These are phyloP conservation scores for Pemphigus obesinymphae DNA, from an alignment of 1,140 invertebrate species.

Conservation along the genomic window DNA sequence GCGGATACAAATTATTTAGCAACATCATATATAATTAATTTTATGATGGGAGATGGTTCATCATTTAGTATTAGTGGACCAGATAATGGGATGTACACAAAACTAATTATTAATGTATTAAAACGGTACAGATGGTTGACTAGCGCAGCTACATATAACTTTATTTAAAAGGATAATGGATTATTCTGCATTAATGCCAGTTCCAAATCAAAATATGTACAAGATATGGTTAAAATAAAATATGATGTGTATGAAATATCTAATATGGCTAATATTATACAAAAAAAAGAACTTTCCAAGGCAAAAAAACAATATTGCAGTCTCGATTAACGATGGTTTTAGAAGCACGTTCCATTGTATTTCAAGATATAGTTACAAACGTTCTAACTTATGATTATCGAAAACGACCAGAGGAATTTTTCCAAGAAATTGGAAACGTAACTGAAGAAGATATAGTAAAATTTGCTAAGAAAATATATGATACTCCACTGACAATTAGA, in stretches of 20 bases:
- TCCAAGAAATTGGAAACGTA: slow-evolving; percentile 85
- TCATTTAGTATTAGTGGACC: slow-evolving; percentile 99
- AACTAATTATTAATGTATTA: slow-evolving; percentile 93
- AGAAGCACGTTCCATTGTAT: slow-evolving; percentile 94
- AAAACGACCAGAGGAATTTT: slow-evolving; percentile 83
- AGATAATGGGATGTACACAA: slow-evolving; percentile 99
- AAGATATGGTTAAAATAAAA: slow-evolving; percentile 79
- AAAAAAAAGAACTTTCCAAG: slow-evolving; percentile 67
- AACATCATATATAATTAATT: slow-evolving; percentile 91
- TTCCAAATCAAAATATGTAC: slow-evolving; percentile 77
- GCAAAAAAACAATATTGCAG: slow-evolving; percentile 95
- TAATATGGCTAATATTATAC: slow-evolving; percentile 70
- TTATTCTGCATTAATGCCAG: slow-evolving; percentile 95
- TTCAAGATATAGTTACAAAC: slow-evolving; percentile 96
- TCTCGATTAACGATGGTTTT: slow-evolving; percentile 99
- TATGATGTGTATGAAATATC: slow-evolving; percentile 82
- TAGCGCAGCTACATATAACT: slow-evolving; percentile 94
- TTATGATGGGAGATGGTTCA: slow-evolving; percentile 98
- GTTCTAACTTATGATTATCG: slow-evolving; percentile 85
- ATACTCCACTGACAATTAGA: slow-evolving; percentile 72
- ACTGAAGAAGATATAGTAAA: slow-evolving; percentile 75
- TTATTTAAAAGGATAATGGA: slow-evolving; percentile 89
- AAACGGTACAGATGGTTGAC: slow-evolving; percentile 98
- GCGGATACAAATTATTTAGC: slow-evolving; percentile 88
- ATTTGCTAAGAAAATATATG: slow-evolving; percentile 74